Conservation (phyloP, 2,888 invertebrate genomes). For the Sclerodermus sp. region DNA sequence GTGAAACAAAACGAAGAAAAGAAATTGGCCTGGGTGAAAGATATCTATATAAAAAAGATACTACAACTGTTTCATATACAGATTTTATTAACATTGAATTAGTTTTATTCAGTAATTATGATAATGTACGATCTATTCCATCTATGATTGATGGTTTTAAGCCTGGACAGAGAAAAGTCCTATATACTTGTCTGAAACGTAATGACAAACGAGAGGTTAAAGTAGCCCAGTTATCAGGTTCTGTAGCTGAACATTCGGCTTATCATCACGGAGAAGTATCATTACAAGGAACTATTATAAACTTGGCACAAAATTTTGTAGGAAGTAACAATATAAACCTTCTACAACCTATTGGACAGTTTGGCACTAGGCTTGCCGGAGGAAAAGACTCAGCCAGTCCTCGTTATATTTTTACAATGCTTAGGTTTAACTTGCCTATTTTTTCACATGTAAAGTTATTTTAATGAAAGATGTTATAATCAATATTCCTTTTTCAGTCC, state of each 20-base stretch:
- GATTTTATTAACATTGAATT: constrained; percentile 96
- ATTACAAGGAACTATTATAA: constrained; percentile 92
- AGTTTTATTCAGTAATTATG: constrained; percentile 92
- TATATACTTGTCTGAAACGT: constrained; percentile 94
- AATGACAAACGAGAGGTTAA: constrained; percentile 95
- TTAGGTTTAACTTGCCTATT: constrained; percentile 57
- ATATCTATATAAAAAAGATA: constrained; percentile 90
- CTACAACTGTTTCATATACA: constrained; percentile 77
- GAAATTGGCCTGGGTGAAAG: constrained; percentile 84
- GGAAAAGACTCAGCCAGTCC: constrained; percentile 98
- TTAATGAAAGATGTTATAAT: too few relatives aligned
- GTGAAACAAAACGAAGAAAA: constrained; percentile 81
- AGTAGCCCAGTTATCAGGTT: constrained; percentile 96
- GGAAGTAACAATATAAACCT: constrained; percentile 98
- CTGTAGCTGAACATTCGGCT: constrained; percentile 95
- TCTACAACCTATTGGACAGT: constrained; percentile 93
- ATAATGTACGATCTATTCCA: constrained; percentile 87
- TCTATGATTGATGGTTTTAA: constrained; percentile 86
- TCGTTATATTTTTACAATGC: constrained; percentile 95
- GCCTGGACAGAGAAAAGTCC: constrained; percentile 94
- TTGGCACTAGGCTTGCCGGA: constrained; percentile 87
- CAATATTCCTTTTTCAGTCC: constrained; percentile 62
- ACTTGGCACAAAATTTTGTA: constrained; percentile 96
- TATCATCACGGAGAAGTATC: constrained; percentile 99
- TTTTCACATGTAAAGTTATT: too few relatives aligned